Conservation (phyloP, 2,888 invertebrate genomes). For the Drosophila koepferae region DNA sequence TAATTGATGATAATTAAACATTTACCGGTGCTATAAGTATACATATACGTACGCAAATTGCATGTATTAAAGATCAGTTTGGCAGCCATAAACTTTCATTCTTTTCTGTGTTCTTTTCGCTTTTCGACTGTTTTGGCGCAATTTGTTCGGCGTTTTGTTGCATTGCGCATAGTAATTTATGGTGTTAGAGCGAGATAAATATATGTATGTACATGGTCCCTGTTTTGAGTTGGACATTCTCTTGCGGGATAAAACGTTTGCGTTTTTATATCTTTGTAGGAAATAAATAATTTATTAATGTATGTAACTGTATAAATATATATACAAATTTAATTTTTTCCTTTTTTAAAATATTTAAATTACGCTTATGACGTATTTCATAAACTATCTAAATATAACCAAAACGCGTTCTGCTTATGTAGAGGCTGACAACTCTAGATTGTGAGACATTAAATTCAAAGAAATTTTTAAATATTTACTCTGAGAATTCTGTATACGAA, state of each 20-base stretch:
- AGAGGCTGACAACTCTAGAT: conserved; percentile 31
- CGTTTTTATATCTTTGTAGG: background rate
- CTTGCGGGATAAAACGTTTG: background rate
- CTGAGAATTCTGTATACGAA: background rate
- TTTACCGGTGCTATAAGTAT: conserved; percentile 12
- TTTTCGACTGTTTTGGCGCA: conserved; percentile 79
- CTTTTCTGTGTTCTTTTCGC: conserved; percentile 44
- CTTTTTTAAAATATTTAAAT: background rate
- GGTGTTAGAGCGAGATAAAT: conserved; percentile 45
- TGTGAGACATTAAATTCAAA: conserved; percentile 10
- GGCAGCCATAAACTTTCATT: conserved; percentile 16
- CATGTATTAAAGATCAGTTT: conserved; percentile 6
- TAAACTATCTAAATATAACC: conserved; percentile 26
- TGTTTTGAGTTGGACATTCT: conserved; percentile 10
- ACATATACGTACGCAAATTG: background rate
- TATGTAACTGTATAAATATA: too few species aligned
- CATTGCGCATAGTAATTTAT: conserved; percentile 29
- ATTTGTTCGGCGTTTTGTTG: conserved; percentile 60
- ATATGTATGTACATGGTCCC: conserved; percentile 40
- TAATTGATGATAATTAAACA: conserved; percentile 17
- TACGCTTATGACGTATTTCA: background rate
- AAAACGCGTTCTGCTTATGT: conserved; percentile 3
- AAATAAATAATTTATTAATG: background rate
- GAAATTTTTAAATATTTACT: background rate
- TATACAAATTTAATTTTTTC: background rate